A percentile compares a stretch with the other conserved stretches of the same genome.
Evolutionary conservation across 2,797 vertebrate genomes (phyloP).

Genomic region (Australoheros facetus): DNA sequence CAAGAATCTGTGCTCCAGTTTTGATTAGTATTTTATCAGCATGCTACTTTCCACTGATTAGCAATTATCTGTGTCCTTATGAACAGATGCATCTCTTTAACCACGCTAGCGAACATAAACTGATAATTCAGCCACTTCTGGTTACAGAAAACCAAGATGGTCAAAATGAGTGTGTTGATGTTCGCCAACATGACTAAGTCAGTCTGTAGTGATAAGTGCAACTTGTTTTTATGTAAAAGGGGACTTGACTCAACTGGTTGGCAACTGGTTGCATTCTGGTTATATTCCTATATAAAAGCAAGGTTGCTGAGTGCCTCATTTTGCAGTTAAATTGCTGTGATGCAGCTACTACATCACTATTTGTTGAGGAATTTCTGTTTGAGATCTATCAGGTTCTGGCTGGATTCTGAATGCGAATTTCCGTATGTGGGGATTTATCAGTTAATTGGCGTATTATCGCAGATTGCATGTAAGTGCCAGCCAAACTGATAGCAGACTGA

Average conservation of each 20-base stretch:
- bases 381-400: too few relatives aligned
- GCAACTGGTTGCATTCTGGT: too few relatives aligned
- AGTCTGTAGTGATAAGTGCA: too few relatives aligned
- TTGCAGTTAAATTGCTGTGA: too few relatives aligned
- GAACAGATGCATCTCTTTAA: neutral
- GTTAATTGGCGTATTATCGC: neutral
- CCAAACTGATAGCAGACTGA: neutral
- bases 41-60: neutral
- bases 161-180: neutral
- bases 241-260: too few relatives aligned
- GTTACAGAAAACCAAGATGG: neutral
- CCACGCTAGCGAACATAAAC: too few relatives aligned
- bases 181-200: neutral
- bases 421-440: neutral
- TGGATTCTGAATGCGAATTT: too few relatives aligned
- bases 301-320: too few relatives aligned
- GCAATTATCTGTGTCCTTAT: neutral
- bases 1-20: neutral
- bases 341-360: too few relatives aligned
- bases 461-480: neutral
- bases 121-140: neutral
- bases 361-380: too few relatives aligned
- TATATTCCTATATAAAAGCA: too few relatives aligned
- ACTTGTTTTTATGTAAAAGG: too few relatives aligned
- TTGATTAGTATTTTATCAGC: neutral